Conservation (phyloP, 1,140 invertebrate species). For the Marisa cornuarietis region DNA sequence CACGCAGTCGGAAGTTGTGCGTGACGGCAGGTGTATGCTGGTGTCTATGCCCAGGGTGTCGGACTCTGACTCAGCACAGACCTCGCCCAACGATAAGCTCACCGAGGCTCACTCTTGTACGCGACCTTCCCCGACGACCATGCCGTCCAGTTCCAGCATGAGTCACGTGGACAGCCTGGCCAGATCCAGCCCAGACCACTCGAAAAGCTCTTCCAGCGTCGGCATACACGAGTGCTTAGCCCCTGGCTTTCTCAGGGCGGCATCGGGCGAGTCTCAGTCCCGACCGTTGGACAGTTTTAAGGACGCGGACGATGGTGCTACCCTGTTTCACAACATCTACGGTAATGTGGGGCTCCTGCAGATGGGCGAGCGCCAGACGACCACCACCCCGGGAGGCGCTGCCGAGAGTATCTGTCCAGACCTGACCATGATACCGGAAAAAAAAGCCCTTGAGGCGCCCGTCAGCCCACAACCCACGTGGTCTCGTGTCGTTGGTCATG, state of each 20-base stretch:
- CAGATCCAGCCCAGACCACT: neutral
- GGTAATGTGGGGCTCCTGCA: constrained; percentile 7
- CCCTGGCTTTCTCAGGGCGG: constrained; percentile 17
- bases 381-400: too few species aligned
- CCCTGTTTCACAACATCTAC: neutral
- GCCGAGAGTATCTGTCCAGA: constrained; percentile 8
- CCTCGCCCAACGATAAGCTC: constrained; percentile 1
- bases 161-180: constrained; percentile 6
- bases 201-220: neutral
- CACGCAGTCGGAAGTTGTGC: too few species aligned
- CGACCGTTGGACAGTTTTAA: neutral
- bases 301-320: neutral
- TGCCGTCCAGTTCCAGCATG: constrained; percentile 4
- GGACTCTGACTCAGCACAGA: constrained; percentile 16
- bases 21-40: neutral
- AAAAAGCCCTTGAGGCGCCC: neutral
- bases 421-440: constrained; percentile 8
- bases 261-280: neutral
- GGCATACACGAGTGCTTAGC: constrained; percentile 17
- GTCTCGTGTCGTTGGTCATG: constrained; percentile 9
- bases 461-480: neutral
- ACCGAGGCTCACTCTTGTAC: neutral
- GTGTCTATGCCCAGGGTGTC: constrained; percentile 4
- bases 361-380: neutral
- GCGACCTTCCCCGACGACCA: neutral